Evolutionary conservation across 2,797 vertebrate genomes (phyloP).

Genomic region (Microchirus variegatus): DNA sequence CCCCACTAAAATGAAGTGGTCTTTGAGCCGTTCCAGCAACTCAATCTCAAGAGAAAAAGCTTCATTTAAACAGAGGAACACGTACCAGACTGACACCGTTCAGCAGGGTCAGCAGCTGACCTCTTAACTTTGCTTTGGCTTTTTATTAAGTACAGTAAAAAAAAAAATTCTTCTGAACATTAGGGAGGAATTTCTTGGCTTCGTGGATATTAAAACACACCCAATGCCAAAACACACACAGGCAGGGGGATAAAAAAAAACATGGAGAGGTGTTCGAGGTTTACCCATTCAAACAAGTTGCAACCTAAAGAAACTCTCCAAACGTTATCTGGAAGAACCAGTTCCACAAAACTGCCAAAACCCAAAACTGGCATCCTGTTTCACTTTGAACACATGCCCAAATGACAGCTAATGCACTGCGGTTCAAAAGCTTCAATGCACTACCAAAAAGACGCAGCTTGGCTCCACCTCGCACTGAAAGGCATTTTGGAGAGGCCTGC

Average conservation of each 20-base stretch:
- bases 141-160: conserved; percentile 27
- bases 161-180: conserved; percentile 19
- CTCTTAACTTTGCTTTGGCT: conserved; percentile 26
- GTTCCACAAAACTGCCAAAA: conserved; percentile 37
- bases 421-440: conserved; percentile 2
- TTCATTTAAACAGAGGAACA: conserved; percentile 40
- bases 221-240: conserved; percentile 27
- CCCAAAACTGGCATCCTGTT: conserved; percentile 19
- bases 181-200: conserved; percentile 33
- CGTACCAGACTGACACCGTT: conserved; percentile 59
- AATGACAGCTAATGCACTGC: conserved; percentile 2
- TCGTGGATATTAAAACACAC: conserved; percentile 6
- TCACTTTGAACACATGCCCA: conserved; percentile 17
- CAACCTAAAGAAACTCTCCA: conserved; percentile 13
- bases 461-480: conserved; percentile 26
- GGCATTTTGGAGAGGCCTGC: conserved; percentile 3
- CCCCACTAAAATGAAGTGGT: conserved; percentile 51
- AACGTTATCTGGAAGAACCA: conserved; percentile 43
- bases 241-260: conserved; percentile 1
- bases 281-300: conserved; percentile 36
- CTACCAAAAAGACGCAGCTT: conserved; percentile 29
- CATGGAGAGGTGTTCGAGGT: neutral
- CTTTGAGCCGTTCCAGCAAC: conserved; percentile 40
- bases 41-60: conserved; percentile 49
- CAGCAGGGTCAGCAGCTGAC: conserved; percentile 36